A percentile compares a stretch with the other conserved stretches of the same genome.
phyloP scores from a whole-genome alignment of 2,888 invertebrate genomes.

The Cenopis cana region DNA sequence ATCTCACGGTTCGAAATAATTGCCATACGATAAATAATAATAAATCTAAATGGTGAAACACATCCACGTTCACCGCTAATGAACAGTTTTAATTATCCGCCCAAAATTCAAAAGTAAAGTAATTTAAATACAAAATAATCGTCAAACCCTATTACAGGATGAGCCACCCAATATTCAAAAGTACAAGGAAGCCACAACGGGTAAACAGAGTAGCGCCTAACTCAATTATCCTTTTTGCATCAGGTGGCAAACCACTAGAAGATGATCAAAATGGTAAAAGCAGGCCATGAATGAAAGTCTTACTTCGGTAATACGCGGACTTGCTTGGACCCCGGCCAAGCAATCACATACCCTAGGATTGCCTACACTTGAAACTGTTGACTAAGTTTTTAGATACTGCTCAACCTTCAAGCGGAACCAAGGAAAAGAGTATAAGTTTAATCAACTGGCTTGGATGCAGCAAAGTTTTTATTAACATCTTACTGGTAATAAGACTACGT shows the following conservation, averaged over 20 bases:
- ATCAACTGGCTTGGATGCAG: conserved; percentile 35
- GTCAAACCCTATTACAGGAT: conserved; percentile 6
- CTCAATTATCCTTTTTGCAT: conserved; percentile 11
- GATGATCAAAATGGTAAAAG: conserved; percentile 26
- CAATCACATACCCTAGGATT: conserved; percentile 56
- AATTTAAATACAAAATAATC: conserved; percentile 4
- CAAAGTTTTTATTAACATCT: conserved; percentile 28
- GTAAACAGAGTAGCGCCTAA: conserved; percentile 6
- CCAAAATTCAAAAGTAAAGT: conserved; percentile 1
- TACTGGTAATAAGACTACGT: neutral
- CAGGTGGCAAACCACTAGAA: conserved; percentile 17
- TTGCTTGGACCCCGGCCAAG: conserved; percentile 57
- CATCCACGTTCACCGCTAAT: too few species aligned
- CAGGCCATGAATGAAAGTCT: conserved; percentile 35
- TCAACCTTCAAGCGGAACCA: conserved; percentile 34
- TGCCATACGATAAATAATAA: too few species aligned
- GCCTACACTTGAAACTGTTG: conserved; percentile 51
- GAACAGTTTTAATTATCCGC: neutral
- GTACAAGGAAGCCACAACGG: conserved; percentile 22
- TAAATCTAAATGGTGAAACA: too few species aligned
- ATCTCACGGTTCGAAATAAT: too few species aligned
- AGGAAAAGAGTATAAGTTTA: conserved; percentile 31
- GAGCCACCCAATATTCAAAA: conserved; percentile 13
- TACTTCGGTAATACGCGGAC: conserved; percentile 23
- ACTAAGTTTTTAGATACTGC: conserved; percentile 40